These are phyloP conservation scores for Hiodon alosoides DNA, from an alignment of 2,113 vertebrate species.

Conservation along the genomic window DNA sequence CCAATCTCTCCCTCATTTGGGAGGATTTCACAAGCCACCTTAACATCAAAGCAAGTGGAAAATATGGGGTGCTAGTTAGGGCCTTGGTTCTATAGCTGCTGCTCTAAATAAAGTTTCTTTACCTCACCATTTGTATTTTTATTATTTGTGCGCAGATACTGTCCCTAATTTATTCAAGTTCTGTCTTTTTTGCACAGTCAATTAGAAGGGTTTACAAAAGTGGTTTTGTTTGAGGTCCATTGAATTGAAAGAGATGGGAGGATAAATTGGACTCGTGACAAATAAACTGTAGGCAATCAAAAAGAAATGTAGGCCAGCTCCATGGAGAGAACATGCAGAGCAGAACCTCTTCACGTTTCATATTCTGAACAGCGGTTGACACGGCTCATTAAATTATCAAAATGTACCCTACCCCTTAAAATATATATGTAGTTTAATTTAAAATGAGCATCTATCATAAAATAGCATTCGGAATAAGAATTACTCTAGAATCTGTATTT, in stretches of 20 bases:
- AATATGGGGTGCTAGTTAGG: neutral
- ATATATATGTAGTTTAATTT: too few relatives aligned
- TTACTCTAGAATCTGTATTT: too few relatives aligned
- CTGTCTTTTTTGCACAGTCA: conserved; percentile 5
- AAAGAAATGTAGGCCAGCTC: conserved; percentile 40
- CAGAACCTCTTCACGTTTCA: neutral
- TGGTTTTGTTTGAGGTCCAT: conserved; percentile 34
- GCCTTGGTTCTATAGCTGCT: neutral
- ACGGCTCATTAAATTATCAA: neutral
- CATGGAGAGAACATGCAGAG: conserved; percentile 25
- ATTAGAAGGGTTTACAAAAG: conserved; percentile 3
- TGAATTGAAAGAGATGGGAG: conserved; percentile 36
- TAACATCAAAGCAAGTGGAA: neutral
- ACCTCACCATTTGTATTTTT: neutral
- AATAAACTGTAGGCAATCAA: conserved; percentile 37
- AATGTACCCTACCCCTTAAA: neutral
- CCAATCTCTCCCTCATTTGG: neutral
- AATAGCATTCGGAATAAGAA: too few relatives aligned
- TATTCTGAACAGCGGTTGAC: neutral
- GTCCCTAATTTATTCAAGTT: conserved; percentile 14
- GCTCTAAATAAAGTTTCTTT: neutral
- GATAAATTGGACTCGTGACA: conserved; percentile 38
- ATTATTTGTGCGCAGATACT: conserved; percentile 3
- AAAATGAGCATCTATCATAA: too few relatives aligned
- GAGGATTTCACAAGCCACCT: neutral